Conservation (phyloP, 2,113 vertebrate species). For the Calidris pygmaea region DNA sequence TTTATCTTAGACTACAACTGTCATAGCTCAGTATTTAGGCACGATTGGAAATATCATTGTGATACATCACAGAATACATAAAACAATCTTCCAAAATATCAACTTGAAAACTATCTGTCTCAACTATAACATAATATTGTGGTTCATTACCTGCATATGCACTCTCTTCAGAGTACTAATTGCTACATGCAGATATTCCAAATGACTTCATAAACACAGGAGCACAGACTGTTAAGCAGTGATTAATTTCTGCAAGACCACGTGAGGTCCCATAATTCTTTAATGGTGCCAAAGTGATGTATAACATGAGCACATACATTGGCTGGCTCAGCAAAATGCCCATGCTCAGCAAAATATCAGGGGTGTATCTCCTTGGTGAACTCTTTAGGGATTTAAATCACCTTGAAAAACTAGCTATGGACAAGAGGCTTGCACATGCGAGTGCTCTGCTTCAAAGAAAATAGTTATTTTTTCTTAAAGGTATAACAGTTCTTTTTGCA, state of each 20-base stretch:
- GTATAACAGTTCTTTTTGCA: background rate
- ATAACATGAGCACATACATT: constrained; percentile 36
- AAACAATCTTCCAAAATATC: constrained; percentile 42
- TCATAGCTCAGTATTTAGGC: background rate
- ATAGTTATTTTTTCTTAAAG: constrained; percentile 3
- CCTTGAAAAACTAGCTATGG: constrained; percentile 57
- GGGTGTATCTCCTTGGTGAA: constrained; percentile 16
- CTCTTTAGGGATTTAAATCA: constrained; percentile 65
- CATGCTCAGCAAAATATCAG: background rate
- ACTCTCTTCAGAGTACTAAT: constrained; percentile 27
- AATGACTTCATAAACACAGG: constrained; percentile 73
- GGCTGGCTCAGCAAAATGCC: constrained; percentile 71
- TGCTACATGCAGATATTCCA: constrained; percentile 64
- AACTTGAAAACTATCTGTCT: constrained; percentile 47
- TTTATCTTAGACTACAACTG: background rate
- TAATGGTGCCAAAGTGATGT: constrained; percentile 72
- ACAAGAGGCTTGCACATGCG: background rate
- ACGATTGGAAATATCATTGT: background rate
- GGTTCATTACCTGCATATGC: constrained; percentile 68
- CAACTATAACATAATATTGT: constrained; percentile 21
- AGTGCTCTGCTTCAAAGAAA: background rate
- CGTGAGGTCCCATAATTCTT: constrained; percentile 65
- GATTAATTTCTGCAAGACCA: constrained; percentile 75
- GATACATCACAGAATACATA: background rate
- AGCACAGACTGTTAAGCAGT: constrained; percentile 71